Evolutionary conservation across 2,797 vertebrate species (phyloP), one percentile per base, ranked within the genome.

Genomic region (Spinus pinus): DNA sequence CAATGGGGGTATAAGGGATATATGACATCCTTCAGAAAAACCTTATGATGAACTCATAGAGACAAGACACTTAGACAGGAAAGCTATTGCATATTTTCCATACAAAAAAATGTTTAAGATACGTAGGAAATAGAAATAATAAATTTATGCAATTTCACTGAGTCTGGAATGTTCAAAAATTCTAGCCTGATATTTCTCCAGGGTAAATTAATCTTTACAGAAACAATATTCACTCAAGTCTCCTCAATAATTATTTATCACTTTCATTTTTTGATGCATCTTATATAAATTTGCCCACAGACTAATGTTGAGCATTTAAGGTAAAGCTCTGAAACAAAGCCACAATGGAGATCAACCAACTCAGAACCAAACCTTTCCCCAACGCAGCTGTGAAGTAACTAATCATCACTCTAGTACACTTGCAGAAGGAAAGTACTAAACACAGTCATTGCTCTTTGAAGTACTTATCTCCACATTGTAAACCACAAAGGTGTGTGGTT

Each of bases 281-380:
- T 95, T 93, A 78, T 88, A 91, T 37, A 85, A 93, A 53, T 92
- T 42, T 88, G 61, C 50, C 56, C 14, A 77, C 61, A 93, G 78
- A 90, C 11, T 94, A 88, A 92, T 60, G 56, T 8, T 54, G 10
- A 72, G 41, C 91, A 8, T 64, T 78, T 84, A 90, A 71, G 47
- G 88, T 86, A 95, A 96, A 88, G 79, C 17, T 60, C 77, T 81
- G 73, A 95, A 92, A 80, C 47, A 94, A 95, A 97, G 84, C 56
- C 71, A 95, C 61, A 94, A 72, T 82, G 33, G 28, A 37, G 64
- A 93, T 88, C 19, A 94, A 94, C 13, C 17, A 72, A 92, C 69
- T 66, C 51, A 75, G 58, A 83, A 81, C 46, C 35, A 60, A 75
- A 83, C 51, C 24, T 73, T 70, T 78, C 27, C 19, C 46, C 21